Conservation (phyloP, 2,888 invertebrate species). For the Notocelia uddmanniana region DNA sequence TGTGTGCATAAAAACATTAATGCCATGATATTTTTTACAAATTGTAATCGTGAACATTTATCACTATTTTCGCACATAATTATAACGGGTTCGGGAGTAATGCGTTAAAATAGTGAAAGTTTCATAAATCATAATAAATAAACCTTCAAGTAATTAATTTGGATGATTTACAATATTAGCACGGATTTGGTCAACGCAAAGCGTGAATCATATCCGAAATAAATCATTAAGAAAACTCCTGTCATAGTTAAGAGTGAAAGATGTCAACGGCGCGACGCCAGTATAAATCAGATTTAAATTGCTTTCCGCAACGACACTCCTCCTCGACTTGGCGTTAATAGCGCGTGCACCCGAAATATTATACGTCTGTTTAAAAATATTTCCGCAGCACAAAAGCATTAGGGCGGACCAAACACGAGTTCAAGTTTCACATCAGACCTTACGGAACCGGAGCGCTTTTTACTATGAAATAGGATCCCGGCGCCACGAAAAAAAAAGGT, state of each 20-base stretch:
- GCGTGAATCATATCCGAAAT: slow-evolving; percentile 61
- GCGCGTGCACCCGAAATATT: slow-evolving; percentile 82
- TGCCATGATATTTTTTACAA: background rate
- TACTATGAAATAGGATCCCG: slow-evolving; percentile 70
- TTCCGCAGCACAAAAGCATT: slow-evolving; percentile 46
- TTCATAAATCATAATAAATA: too few species aligned
- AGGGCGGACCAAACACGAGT: background rate
- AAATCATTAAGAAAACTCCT: slow-evolving; percentile 73
- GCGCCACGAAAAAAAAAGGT: slow-evolving; percentile 71
- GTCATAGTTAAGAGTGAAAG: slow-evolving; percentile 77
- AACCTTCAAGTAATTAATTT: background rate
- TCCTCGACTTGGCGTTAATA: slow-evolving; percentile 81
- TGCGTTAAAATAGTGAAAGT: too few species aligned
- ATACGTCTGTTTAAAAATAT: slow-evolving; percentile 73
- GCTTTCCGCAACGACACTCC: slow-evolving; percentile 83
- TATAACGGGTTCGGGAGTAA: too few species aligned
- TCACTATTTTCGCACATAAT: too few species aligned
- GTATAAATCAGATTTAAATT: slow-evolving; percentile 82
- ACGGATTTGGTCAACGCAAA: slow-evolving; percentile 55
- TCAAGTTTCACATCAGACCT: background rate
- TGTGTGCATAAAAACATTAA: background rate
- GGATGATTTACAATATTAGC: background rate
- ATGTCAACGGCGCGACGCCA: slow-evolving; percentile 74
- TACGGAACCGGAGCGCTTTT: slow-evolving; percentile 56
- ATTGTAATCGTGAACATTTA: too few species aligned